Conservation (phyloP, 2,888 invertebrate species). For the Lamproptera curius region DNA sequence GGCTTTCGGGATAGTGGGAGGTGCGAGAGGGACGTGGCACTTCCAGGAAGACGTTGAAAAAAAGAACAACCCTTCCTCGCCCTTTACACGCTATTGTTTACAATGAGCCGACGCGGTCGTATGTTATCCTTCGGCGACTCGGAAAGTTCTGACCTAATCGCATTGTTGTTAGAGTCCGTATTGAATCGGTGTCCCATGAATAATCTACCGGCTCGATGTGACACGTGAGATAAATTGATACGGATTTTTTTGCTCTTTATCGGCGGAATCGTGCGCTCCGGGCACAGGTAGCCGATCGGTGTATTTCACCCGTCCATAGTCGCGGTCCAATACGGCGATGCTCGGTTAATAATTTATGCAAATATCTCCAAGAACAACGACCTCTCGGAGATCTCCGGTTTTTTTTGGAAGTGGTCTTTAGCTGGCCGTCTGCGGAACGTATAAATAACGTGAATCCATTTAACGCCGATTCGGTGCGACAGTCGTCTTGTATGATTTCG, state of each 20-base stretch:
- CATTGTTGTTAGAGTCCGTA: slow-evolving; percentile 35
- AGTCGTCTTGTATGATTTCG: not conserved
- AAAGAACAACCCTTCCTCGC: slow-evolving; percentile 75
- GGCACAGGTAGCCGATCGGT: slow-evolving; percentile 59
- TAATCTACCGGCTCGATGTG: slow-evolving; percentile 29
- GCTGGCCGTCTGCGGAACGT: slow-evolving; percentile 5
- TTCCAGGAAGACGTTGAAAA: slow-evolving; percentile 73
- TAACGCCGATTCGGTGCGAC: not conserved
- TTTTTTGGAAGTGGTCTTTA: slow-evolving; percentile 21
- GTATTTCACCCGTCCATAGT: slow-evolving; percentile 36
- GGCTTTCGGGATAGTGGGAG: slow-evolving; percentile 22
- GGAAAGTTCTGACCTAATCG: slow-evolving; percentile 37
- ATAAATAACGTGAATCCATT: slow-evolving; percentile 1
- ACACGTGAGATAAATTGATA: slow-evolving; percentile 42
- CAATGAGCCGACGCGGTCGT: slow-evolving; percentile 45
- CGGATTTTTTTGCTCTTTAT: slow-evolving; percentile 44
- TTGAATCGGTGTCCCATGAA: slow-evolving; percentile 26
- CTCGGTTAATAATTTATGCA: slow-evolving; percentile 51
- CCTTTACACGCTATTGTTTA: slow-evolving; percentile 71
- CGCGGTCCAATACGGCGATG: slow-evolving; percentile 30
- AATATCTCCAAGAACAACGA: slow-evolving; percentile 58
- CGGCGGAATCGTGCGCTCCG: slow-evolving; percentile 39
- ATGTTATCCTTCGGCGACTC: slow-evolving; percentile 31
- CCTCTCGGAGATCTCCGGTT: slow-evolving; percentile 33
- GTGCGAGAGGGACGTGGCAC: slow-evolving; percentile 48